phyloP scores from a whole-genome alignment of 2,888 invertebrate species.

The Philonicus albiceps region DNA sequence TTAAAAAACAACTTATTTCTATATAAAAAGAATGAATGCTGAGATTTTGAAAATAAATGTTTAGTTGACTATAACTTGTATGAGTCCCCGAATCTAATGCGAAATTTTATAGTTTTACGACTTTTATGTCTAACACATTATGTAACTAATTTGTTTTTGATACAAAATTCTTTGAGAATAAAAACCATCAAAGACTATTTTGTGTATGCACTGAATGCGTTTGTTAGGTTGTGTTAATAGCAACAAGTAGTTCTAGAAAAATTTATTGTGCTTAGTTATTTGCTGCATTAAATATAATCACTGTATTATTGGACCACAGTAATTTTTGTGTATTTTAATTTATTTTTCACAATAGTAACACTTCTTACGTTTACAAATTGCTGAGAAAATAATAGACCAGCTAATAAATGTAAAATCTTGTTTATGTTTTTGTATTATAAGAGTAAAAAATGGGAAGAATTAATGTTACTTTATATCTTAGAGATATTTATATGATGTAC shows the following conservation, averaged over 20 bases:
- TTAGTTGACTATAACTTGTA: neutral
- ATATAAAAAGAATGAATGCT: neutral
- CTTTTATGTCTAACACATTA: neutral
- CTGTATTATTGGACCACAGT: neutral
- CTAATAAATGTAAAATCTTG: neutral
- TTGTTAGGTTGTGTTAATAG: neutral
- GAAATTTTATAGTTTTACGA: neutral
- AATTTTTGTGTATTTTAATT: neutral
- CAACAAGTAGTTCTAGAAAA: neutral
- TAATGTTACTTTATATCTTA: neutral
- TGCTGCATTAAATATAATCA: neutral
- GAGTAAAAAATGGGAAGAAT: neutral
- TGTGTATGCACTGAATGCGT: neutral
- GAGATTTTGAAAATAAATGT: neutral
- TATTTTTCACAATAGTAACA: neutral
- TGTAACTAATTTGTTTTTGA: neutral
- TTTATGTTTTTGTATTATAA: neutral
- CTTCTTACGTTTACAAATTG: neutral
- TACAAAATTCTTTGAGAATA: neutral
- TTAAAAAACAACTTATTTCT: neutral
- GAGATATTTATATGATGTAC: slow-evolving; percentile 4
- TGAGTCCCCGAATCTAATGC: neutral
- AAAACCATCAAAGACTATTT: neutral
- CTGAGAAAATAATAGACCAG: neutral
- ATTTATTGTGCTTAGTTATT: neutral